Percentiles rank a stretch among this genome's conserved stretches.
Evolutionary conservation across 2,888 invertebrate species (phyloP).

Genomic region (Ephialtes manifestator): DNA sequence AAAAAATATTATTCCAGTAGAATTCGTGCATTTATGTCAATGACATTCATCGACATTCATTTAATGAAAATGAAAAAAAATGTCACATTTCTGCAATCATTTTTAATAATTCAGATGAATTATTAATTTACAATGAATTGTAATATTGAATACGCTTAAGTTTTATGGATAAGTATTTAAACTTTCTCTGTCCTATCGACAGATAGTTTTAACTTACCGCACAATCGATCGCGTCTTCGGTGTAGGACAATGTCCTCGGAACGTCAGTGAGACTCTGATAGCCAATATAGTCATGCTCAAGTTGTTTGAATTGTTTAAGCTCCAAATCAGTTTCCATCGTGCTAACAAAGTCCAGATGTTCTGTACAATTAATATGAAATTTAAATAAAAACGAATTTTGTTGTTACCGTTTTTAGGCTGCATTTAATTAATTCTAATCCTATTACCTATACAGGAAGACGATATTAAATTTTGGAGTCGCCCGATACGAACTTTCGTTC

Average conservation of each 20-base stretch:
- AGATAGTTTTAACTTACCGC: constrained; percentile 82
- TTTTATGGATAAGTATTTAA: too few relatives aligned
- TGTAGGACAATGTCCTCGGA: constrained; percentile 92
- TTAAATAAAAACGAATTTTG: background rate
- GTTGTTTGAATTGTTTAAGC: constrained; percentile 94
- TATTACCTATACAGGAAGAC: constrained; percentile 96
- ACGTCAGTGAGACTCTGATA: constrained; percentile 98
- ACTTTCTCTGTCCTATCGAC: background rate
- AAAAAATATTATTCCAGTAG: constrained; percentile 69
- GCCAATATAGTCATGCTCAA: constrained; percentile 96
- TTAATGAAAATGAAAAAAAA: background rate
- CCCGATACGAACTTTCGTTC: constrained; percentile 98
- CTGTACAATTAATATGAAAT: constrained; percentile 85
- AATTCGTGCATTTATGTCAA: background rate
- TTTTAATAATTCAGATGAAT: background rate
- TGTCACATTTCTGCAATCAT: background rate
- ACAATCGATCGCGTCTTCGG: constrained; percentile 88
- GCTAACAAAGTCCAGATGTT: constrained; percentile 99
- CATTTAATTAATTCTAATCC: constrained; percentile 14
- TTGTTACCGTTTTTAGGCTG: background rate
- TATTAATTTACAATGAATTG: too few relatives aligned
- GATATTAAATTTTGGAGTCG: constrained; percentile 97
- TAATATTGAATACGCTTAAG: too few relatives aligned
- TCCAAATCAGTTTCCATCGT: constrained; percentile 90
- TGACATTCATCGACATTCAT: background rate